These are phyloP conservation scores for Mongoloraphidia duomilia DNA, from an alignment of 2,888 invertebrate genomes.

Conservation along the genomic window DNA sequence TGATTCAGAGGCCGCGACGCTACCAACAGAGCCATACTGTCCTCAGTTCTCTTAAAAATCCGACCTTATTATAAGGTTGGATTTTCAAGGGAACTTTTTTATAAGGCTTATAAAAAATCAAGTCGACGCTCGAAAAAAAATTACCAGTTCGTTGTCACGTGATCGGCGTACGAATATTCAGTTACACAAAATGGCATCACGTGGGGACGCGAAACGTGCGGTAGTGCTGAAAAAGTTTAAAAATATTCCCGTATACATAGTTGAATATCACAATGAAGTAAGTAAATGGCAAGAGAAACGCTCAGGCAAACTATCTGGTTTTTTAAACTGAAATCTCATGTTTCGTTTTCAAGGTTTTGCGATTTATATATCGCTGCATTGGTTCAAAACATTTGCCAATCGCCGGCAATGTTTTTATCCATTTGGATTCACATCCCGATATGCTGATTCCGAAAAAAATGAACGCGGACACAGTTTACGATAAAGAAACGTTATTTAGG, in stretches of 20 bases:
- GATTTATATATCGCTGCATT: conserved; percentile 62
- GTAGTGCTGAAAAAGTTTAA: conserved; percentile 34
- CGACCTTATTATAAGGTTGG: too few species aligned
- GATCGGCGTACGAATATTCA: too few species aligned
- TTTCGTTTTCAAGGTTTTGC: conserved; percentile 30
- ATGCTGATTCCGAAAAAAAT: conserved; percentile 69
- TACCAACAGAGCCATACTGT: too few species aligned
- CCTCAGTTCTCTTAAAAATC: too few species aligned
- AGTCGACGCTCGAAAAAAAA: too few species aligned
- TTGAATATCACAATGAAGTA: conserved; percentile 65
- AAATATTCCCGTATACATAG: conserved; percentile 60
- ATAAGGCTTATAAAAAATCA: too few species aligned
- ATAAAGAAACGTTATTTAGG: conserved; percentile 54
- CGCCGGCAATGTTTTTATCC: conserved; percentile 58
- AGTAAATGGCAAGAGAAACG: neutral
- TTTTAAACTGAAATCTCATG: neutral
- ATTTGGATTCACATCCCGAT: conserved; percentile 89
- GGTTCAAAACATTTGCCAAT: conserved; percentile 70
- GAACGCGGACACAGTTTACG: conserved; percentile 56
- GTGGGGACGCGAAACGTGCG: neutral
- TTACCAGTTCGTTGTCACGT: too few species aligned
- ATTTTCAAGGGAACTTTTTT: too few species aligned
- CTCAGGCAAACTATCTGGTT: neutral
- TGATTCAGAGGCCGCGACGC: too few species aligned
- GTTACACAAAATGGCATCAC: too few species aligned